Conservation (phyloP, 2,797 vertebrate species). For the Enteromius fasciolatus region DNA sequence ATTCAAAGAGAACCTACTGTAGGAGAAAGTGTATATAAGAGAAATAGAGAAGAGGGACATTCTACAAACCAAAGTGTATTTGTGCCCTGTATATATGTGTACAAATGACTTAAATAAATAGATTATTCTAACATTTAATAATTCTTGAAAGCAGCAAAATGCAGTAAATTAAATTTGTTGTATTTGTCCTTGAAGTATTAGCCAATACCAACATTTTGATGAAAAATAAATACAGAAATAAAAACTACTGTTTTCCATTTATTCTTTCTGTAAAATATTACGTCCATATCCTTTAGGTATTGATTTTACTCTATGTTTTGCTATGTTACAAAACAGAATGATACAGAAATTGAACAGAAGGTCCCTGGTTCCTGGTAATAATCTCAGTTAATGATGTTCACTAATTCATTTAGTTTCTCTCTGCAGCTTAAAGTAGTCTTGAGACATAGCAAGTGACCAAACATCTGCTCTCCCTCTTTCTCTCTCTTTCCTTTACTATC, state of each 20-base stretch:
- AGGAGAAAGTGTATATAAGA: not conserved
- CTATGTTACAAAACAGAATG: not conserved
- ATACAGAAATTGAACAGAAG: not conserved
- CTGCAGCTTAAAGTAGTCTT: conserved; percentile 22
- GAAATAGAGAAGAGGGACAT: not conserved
- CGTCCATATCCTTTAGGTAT: not conserved
- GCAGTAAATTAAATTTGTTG: not conserved
- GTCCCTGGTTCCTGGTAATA: not conserved
- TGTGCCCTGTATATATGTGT: not conserved
- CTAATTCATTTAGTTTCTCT: conserved; percentile 54
- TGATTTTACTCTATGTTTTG: not conserved
- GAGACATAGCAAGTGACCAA: conserved; percentile 29
- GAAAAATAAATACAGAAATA: not conserved
- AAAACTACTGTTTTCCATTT: not conserved
- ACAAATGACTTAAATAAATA: not conserved
- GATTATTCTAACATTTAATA: not conserved
- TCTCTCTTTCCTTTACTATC: conserved; percentile 53
- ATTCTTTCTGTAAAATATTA: not conserved
- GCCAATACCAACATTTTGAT: not conserved
- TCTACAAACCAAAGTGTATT: not conserved
- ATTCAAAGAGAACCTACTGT: not conserved
- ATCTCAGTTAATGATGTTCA: conserved; percentile 57
- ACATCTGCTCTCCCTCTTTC: conserved; percentile 30
- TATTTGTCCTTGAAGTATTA: not conserved
- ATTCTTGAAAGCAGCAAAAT: not conserved